phyloP scores from a whole-genome alignment of 1,140 invertebrate genomes.

The Caenorhabditis latens region DNA sequence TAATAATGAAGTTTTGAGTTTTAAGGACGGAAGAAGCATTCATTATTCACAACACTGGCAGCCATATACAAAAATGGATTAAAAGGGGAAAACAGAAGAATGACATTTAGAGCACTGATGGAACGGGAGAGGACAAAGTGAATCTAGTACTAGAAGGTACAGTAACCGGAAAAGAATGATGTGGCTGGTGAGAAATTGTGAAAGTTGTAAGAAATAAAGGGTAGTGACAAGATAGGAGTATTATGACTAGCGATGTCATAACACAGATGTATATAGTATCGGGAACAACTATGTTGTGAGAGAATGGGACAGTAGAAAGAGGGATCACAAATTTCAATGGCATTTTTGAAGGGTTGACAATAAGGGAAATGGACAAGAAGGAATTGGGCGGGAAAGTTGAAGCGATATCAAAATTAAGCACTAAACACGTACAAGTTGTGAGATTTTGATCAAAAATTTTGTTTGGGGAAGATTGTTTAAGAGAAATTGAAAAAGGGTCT shows the following conservation, averaged over 20 bases:
- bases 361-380: background rate
- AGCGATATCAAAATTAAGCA: background rate
- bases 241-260: conserved; percentile 42
- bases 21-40: background rate
- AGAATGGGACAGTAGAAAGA: background rate
- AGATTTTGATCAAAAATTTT: background rate
- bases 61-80: too few relatives aligned
- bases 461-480: background rate
- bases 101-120: background rate
- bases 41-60: background rate
- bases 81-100: background rate
- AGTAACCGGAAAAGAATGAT: conserved; percentile 20
- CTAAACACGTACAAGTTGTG: conserved; percentile 13
- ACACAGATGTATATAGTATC: background rate
- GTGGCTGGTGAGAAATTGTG: background rate
- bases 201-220: background rate
- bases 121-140: background rate
- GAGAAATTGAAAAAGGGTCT: background rate
- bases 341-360: conserved; percentile 25
- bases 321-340: conserved; percentile 25
- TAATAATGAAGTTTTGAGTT: too few relatives aligned
- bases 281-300: background rate
- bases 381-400: background rate
- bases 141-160: conserved; percentile 20
- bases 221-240: background rate